Evolutionary conservation across 2,797 vertebrate genomes (phyloP).

Genomic region (Spinus olivaceus): DNA sequence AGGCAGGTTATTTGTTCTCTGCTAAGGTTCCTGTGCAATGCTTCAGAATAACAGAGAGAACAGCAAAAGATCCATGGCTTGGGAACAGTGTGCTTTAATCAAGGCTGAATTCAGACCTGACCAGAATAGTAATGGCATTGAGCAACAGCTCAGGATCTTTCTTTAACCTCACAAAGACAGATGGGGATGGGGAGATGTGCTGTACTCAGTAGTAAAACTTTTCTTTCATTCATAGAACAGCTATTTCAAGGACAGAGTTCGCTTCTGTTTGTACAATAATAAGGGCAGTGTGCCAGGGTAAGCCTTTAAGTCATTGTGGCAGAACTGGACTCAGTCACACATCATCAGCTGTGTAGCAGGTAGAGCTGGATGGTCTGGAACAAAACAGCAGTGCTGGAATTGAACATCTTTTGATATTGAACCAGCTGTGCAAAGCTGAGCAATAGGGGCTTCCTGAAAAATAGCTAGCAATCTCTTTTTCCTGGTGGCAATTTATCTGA

Average conservation of each 20-base stretch:
- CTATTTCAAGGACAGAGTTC: neutral
- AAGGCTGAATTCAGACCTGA: neutral
- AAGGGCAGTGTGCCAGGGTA: neutral
- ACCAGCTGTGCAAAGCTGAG: neutral
- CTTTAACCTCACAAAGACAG: neutral
- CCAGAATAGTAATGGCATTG: neutral
- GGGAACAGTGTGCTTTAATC: neutral
- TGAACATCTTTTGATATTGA: neutral
- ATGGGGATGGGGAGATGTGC: neutral
- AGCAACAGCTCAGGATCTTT: neutral
- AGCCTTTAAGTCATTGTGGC: conserved; percentile 1
- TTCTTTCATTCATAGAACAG: neutral
- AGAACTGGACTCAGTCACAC: neutral
- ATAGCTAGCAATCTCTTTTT: neutral
- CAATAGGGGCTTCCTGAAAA: neutral
- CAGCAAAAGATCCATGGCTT: neutral
- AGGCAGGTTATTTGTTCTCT: neutral
- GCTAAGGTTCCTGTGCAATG: neutral
- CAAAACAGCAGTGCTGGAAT: neutral
- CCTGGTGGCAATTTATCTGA: neutral
- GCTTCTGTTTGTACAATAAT: neutral
- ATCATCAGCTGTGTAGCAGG: neutral
- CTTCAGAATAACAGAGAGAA: neutral
- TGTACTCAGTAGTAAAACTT: neutral
- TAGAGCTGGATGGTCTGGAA: neutral